Percentiles rank a stretch among this genome's conserved stretches.
These are phyloP conservation scores for Polia nebulosa DNA, from an alignment of 2,888 invertebrate genomes.

Conservation along the genomic window DNA sequence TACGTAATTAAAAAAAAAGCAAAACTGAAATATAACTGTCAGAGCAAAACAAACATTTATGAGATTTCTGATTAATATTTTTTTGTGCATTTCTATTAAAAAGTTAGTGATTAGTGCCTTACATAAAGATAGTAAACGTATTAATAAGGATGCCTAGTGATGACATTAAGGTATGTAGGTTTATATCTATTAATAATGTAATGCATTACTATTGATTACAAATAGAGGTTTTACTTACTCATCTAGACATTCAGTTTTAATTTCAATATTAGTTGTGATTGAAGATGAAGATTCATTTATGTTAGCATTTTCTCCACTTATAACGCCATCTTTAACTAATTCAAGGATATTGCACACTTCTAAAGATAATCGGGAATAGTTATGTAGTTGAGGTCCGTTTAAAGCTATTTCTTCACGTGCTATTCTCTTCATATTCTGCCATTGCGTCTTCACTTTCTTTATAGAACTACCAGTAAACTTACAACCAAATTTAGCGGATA, in stretches of 20 bases:
- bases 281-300: slow-evolving; percentile 76
- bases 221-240: slow-evolving; percentile 78
- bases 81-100: neutral
- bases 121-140: neutral
- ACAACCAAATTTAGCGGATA: slow-evolving; percentile 81
- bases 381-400: slow-evolving; percentile 77
- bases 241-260: slow-evolving; percentile 86
- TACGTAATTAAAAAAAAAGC: slow-evolving; percentile 3
- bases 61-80: neutral
- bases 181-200: neutral
- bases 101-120: neutral
- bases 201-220: neutral
- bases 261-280: slow-evolving; percentile 80
- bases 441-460: slow-evolving; percentile 88
- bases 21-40: slow-evolving; percentile 9
- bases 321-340: slow-evolving; percentile 80
- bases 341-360: slow-evolving; percentile 86
- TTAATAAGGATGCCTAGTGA: neutral
- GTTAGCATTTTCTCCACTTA: slow-evolving; percentile 75
- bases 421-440: slow-evolving; percentile 89
- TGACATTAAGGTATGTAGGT: neutral
- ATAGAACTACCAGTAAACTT: slow-evolving; percentile 85
- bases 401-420: slow-evolving; percentile 85
- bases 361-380: slow-evolving; percentile 80
- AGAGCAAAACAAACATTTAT: neutral